Evolutionary conservation across 2,888 invertebrate genomes (phyloP).

Genomic region (Catocala fraxini): DNA sequence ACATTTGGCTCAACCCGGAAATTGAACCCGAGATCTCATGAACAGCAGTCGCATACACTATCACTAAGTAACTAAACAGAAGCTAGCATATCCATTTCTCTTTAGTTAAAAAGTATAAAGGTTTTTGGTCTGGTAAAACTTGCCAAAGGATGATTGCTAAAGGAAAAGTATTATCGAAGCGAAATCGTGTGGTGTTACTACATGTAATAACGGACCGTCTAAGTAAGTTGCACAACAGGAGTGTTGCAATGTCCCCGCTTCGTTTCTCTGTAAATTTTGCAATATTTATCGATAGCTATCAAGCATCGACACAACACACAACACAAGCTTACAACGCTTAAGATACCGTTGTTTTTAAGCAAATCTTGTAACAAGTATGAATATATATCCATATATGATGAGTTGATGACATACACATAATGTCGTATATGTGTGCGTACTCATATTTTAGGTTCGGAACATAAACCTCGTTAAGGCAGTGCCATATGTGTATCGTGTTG

Average conservation of each 20-base stretch:
- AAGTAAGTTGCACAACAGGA: slow-evolving; percentile 65
- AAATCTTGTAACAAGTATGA: slow-evolving; percentile 8
- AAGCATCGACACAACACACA: slow-evolving; percentile 13
- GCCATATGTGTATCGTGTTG: no score
- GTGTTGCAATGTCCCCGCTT: slow-evolving; percentile 63
- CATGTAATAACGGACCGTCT: slow-evolving; percentile 62
- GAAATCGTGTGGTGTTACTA: slow-evolving; percentile 62
- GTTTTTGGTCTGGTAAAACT: background rate
- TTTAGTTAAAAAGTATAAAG: no score
- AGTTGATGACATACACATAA: no score
- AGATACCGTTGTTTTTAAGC: slow-evolving; percentile 31
- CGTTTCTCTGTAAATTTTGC: slow-evolving; percentile 51
- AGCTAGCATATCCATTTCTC: no score
- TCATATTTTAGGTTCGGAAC: no score
- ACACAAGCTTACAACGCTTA: slow-evolving; percentile 19
- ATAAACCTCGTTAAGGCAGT: no score
- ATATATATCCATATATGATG: background rate
- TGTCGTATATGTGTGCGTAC: no score
- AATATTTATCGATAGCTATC: slow-evolving; percentile 51
- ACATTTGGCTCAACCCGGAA: no score
- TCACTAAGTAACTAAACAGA: no score
- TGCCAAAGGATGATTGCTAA: slow-evolving; percentile 17
- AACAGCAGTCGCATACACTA: no score
- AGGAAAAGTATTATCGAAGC: slow-evolving; percentile 37
- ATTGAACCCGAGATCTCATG: no score